Percentiles rank a stretch among this genome's conserved stretches.
Evolutionary conservation across 2,113 vertebrate genomes (phyloP).

Genomic region (Recurvirostra avosetta): DNA sequence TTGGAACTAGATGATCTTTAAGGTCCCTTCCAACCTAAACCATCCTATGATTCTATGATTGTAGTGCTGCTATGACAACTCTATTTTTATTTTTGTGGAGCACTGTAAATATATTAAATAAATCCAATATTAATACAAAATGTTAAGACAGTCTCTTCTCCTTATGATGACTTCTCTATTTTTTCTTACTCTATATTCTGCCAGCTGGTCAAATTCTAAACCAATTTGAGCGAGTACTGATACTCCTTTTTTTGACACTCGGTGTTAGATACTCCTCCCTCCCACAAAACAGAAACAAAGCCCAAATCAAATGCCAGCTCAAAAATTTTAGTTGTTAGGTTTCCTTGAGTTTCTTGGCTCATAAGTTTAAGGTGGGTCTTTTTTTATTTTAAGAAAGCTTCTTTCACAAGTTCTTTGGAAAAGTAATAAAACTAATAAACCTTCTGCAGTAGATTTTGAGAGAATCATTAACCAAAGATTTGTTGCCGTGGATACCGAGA

Average conservation of each 20-base stretch:
- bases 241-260: neutral
- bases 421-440: conserved; percentile 53
- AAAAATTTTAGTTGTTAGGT: neutral
- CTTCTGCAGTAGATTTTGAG: conserved; percentile 58
- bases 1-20: too few species aligned
- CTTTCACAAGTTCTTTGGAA: conserved; percentile 45
- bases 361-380: neutral
- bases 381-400: conserved; percentile 24
- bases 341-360: neutral
- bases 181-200: neutral
- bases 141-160: neutral
- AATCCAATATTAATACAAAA: neutral
- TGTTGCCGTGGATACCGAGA: conserved; percentile 70
- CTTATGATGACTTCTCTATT: neutral
- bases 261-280: neutral
- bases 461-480: conserved; percentile 66
- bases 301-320: neutral
- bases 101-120: neutral
- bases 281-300: neutral
- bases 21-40: too few species aligned
- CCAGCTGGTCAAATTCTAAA: neutral
- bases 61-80: neutral
- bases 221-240: neutral
- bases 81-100: neutral
- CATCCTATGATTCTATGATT: neutral